Evolutionary conservation across 2,113 vertebrate genomes (phyloP).

Genomic region (Leucoraja erinaceus): DNA sequence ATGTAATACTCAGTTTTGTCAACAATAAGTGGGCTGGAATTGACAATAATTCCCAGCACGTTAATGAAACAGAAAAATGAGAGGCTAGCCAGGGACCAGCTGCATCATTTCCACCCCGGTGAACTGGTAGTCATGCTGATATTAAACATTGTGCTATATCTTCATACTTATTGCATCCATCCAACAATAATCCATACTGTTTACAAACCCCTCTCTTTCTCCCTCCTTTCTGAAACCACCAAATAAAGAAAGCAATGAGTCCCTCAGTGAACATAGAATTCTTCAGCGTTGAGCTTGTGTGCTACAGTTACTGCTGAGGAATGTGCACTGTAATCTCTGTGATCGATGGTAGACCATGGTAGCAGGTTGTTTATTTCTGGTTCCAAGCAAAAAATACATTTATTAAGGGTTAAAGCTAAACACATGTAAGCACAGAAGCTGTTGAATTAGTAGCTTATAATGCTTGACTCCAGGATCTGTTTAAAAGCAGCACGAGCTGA

Average conservation of each 20-base stretch:
- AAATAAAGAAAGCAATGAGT: not conserved
- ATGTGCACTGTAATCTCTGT: not conserved
- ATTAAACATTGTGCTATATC: not conserved
- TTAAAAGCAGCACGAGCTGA: not conserved
- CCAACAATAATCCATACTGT: not conserved
- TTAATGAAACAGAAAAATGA: too few relatives aligned
- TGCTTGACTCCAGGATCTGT: not conserved
- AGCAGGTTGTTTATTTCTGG: not conserved
- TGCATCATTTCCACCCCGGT: too few relatives aligned
- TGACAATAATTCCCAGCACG: too few relatives aligned
- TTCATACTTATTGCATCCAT: not conserved
- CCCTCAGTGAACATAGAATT: not conserved
- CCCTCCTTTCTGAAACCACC: not conserved
- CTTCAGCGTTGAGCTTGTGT: not conserved
- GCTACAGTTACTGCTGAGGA: not conserved
- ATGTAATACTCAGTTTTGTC: too few relatives aligned
- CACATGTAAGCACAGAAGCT: not conserved
- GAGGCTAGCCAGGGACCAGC: too few relatives aligned
- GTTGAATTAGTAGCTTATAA: not conserved
- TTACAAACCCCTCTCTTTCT: not conserved
- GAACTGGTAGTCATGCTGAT: too few relatives aligned
- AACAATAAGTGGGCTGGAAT: too few relatives aligned
- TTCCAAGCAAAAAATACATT: not conserved
- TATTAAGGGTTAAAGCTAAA: not conserved
- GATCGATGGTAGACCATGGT: not conserved